Evolutionary conservation across 2,888 invertebrate species (phyloP).

Genomic region (Phlogophora meticulosa): DNA sequence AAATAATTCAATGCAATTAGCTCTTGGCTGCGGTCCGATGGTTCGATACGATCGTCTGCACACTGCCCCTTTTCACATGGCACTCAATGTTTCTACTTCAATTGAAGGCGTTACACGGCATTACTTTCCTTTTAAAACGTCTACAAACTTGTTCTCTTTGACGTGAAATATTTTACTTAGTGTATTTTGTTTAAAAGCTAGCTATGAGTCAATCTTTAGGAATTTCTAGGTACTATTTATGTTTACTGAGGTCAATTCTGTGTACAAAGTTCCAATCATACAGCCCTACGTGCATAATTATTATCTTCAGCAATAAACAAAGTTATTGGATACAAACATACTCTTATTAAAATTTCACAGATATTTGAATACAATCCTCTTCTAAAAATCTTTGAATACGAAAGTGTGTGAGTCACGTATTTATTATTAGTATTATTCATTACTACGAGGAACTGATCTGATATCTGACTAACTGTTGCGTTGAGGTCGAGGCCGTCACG

Average conservation of each 20-base stretch:
- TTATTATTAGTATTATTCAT: conserved; percentile 76
- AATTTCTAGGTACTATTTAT: neutral
- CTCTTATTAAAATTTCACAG: conserved; percentile 3
- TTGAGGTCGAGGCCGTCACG: conserved; percentile 86
- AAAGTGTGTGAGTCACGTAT: conserved; percentile 68
- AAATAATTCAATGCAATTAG: conserved; percentile 77
- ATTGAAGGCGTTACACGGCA: conserved; percentile 56
- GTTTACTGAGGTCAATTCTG: neutral
- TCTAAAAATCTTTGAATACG: conserved; percentile 51
- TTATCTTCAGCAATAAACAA: neutral
- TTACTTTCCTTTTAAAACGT: conserved; percentile 55
- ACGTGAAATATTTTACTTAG: conserved; percentile 11
- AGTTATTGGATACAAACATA: neutral
- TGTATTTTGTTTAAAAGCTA: conserved; percentile 3
- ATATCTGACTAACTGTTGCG: conserved; percentile 74
- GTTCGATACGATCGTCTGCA: conserved; percentile 74
- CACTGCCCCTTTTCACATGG: conserved; percentile 82
- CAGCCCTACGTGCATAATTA: neutral
- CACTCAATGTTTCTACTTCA: conserved; percentile 74
- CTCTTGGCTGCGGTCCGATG: conserved; percentile 75
- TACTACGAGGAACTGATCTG: conserved; percentile 79
- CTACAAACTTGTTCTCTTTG: conserved; percentile 28
- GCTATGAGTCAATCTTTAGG: neutral
- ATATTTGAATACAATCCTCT: conserved; percentile 41
- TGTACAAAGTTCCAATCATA: neutral